phyloP scores from a whole-genome alignment of 2,797 vertebrate species.

The Spheniscus humboldti region DNA sequence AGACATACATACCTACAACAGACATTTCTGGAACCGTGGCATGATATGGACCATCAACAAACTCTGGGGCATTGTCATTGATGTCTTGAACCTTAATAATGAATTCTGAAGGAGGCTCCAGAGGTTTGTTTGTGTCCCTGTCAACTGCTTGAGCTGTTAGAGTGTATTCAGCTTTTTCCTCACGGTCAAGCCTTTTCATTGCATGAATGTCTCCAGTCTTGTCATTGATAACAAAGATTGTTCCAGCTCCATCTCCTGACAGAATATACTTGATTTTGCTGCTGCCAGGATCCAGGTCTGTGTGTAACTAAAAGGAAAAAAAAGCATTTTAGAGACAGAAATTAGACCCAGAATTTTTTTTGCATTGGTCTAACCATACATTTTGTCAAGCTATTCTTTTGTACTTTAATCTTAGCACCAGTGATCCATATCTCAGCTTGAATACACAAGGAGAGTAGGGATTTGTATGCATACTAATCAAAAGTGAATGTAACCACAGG shows the following conservation, averaged over 20 bases:
- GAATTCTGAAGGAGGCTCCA: slow-evolving; percentile 96
- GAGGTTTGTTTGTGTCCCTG: slow-evolving; percentile 86
- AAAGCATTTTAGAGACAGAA: slow-evolving; percentile 11
- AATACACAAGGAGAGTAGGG: not conserved
- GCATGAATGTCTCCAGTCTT: slow-evolving; percentile 96
- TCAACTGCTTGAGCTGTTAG: slow-evolving; percentile 93
- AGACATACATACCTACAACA: slow-evolving; percentile 85
- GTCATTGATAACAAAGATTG: slow-evolving; percentile 98
- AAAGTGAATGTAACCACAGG: slow-evolving; percentile 42
- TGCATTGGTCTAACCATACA: not conserved
- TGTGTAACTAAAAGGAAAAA: slow-evolving; percentile 86
- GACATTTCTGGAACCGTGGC: slow-evolving; percentile 96
- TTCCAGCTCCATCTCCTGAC: slow-evolving; percentile 94
- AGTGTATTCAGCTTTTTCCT: slow-evolving; percentile 97
- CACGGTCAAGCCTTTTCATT: slow-evolving; percentile 96
- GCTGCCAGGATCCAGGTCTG: slow-evolving; percentile 89
- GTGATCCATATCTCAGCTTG: slow-evolving; percentile 11
- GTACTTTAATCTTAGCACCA: not conserved
- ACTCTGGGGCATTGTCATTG: slow-evolving; percentile 96
- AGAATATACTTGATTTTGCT: slow-evolving; percentile 95
- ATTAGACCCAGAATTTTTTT: not conserved
- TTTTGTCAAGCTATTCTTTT: not conserved
- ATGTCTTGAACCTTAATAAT: slow-evolving; percentile 99
- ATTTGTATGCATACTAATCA: slow-evolving; percentile 22
- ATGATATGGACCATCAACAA: slow-evolving; percentile 90